A percentile compares a stretch with the other conserved stretches of the same genome.
phyloP scores from a whole-genome alignment of 2,113 vertebrate species.

The Hyperoodon ampullatus region DNA sequence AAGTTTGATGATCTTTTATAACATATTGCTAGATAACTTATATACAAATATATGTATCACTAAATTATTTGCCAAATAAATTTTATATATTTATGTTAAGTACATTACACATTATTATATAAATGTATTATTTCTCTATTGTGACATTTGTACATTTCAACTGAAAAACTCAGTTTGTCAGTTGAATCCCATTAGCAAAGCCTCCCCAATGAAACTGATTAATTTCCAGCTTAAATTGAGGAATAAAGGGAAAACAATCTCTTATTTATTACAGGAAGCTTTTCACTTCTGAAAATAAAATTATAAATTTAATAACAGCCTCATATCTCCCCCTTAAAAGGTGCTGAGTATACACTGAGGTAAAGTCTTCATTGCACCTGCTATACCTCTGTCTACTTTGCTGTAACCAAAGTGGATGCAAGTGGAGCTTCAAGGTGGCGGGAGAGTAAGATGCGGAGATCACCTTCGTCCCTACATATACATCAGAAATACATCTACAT shows the following conservation, averaged over 20 bases:
- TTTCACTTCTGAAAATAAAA: background rate
- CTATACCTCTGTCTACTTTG: background rate
- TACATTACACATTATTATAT: background rate
- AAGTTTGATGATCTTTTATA: background rate
- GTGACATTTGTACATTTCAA: background rate
- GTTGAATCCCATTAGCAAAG: background rate
- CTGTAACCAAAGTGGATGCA: background rate
- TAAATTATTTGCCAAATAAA: background rate
- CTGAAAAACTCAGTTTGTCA: background rate
- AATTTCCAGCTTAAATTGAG: background rate
- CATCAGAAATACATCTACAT: too few relatives aligned
- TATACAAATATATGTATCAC: background rate
- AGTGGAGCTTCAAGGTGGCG: too few relatives aligned
- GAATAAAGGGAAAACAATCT: background rate
- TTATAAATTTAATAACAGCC: background rate
- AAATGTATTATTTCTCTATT: background rate
- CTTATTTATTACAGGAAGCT: background rate
- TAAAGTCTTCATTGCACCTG: fast-evolving
- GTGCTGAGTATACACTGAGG: fast-evolving
- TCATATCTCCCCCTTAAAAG: background rate
- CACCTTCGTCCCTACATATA: too few relatives aligned
- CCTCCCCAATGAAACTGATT: background rate
- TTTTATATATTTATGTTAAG: background rate
- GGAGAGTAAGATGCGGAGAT: too few relatives aligned
- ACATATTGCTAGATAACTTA: background rate